phyloP scores from a whole-genome alignment of 2,797 vertebrate species.

The Cyclopterus lumpus region DNA sequence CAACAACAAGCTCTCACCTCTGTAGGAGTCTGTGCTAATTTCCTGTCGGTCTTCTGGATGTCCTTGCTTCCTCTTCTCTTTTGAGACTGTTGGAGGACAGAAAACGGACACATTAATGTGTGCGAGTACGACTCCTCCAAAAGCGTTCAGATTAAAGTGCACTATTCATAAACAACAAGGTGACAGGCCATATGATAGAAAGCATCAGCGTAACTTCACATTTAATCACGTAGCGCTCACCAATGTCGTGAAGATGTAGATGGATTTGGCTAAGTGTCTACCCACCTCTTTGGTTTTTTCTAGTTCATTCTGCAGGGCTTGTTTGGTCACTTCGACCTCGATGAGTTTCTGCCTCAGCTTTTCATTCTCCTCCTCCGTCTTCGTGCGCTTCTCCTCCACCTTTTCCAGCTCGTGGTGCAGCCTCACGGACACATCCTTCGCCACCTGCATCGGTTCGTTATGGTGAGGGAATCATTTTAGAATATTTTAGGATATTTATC shows the following conservation, averaged over 20 bases:
- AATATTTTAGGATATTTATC: neutral
- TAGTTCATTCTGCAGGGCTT: constrained; percentile 94
- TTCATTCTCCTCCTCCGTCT: constrained; percentile 97
- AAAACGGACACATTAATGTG: neutral
- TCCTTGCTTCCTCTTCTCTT: constrained; percentile 85
- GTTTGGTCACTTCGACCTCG: constrained; percentile 95
- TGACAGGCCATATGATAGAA: neutral
- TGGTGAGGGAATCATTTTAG: neutral
- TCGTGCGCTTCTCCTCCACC: constrained; percentile 95
- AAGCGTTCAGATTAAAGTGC: neutral
- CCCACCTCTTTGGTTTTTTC: constrained; percentile 94
- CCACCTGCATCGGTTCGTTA: constrained; percentile 84
- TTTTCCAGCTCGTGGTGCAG: constrained; percentile 97
- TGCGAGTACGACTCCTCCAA: neutral
- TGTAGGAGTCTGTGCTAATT: constrained; percentile 75
- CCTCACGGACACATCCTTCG: constrained; percentile 96
- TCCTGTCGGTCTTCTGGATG: constrained; percentile 79
- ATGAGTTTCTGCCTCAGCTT: constrained; percentile 95
- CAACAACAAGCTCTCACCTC: constrained; percentile 70
- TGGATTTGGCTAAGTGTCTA: neutral
- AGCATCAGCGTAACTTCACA: neutral
- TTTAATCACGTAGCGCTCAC: neutral
- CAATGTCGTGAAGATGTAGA: too few relatives aligned
- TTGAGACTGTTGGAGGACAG: constrained; percentile 62
- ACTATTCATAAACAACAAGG: neutral